A percentile compares a stretch with the other conserved stretches of the same genome.
Conservation (phyloP, 2,797 vertebrate genomes). For the Netta rufina region DNA sequence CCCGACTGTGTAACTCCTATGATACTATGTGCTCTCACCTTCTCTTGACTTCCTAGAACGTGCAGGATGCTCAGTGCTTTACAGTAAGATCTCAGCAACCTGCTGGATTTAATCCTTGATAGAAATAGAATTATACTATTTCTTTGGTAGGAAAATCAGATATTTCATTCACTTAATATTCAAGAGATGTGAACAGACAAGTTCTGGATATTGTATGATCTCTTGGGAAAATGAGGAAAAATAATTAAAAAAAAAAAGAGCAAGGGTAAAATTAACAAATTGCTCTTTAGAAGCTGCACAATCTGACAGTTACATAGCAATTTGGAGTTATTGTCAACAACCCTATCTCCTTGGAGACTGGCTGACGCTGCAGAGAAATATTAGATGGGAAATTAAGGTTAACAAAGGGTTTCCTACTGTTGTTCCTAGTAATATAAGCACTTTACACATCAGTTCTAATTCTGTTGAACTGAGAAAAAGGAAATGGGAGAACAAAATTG, state of each 20-base stretch:
- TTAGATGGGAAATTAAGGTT: constrained; percentile 52
- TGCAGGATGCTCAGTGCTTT: not conserved
- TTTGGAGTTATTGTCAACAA: constrained; percentile 54
- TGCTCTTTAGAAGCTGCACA: constrained; percentile 21
- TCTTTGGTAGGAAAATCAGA: not conserved
- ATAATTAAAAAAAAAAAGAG: not conserved
- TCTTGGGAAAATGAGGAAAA: not conserved
- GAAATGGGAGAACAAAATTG: constrained; percentile 45
- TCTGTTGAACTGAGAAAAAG: constrained; percentile 41
- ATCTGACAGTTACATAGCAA: constrained; percentile 18
- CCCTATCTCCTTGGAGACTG: constrained; percentile 29
- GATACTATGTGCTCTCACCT: not conserved
- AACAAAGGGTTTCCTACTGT: constrained; percentile 54
- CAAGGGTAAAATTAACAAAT: not conserved
- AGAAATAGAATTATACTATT: not conserved
- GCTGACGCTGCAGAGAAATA: constrained; percentile 48
- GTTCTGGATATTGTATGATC: not conserved
- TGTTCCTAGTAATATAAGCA: constrained; percentile 56
- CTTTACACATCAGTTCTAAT: constrained; percentile 57
- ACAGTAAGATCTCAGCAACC: not conserved
- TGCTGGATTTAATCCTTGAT: not conserved
- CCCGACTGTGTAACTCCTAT: not conserved
- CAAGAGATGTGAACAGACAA: not conserved
- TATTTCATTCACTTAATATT: not conserved
- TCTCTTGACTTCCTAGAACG: not conserved